These are phyloP conservation scores for Diplogasteroides magnus DNA, from an alignment of 1,140 invertebrate species.

Conservation along the genomic window DNA sequence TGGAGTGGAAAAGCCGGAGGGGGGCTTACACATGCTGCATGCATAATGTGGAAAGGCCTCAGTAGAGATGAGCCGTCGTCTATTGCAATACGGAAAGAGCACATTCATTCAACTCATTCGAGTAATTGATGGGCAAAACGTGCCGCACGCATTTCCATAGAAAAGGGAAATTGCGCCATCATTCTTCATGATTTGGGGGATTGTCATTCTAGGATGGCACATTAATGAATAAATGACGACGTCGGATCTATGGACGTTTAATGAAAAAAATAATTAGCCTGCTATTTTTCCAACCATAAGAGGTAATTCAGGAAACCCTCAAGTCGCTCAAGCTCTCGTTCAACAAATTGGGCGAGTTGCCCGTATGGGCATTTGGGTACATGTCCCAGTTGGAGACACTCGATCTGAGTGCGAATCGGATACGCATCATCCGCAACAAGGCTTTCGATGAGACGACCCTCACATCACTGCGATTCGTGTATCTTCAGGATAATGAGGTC, in stretches of 20 bases:
- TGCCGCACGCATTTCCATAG: background rate
- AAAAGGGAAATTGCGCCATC: background rate
- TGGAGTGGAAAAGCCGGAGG: too few relatives aligned
- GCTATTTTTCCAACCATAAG: too few relatives aligned
- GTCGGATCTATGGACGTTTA: background rate
- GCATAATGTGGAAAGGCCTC: too few relatives aligned
- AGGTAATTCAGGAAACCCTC: background rate
- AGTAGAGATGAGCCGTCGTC: too few relatives aligned
- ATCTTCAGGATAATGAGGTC: conserved; percentile 28
- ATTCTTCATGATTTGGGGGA: too few relatives aligned
- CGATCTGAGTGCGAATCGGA: conserved; percentile 24
- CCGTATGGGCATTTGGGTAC: conserved; percentile 26
- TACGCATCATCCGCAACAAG: conserved; percentile 17
- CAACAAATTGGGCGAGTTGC: conserved; percentile 28
- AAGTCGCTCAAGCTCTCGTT: conserved; percentile 9
- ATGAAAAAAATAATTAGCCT: background rate
- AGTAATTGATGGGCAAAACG: background rate
- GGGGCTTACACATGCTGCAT: too few relatives aligned
- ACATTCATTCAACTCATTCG: too few relatives aligned
- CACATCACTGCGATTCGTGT: conserved; percentile 26
- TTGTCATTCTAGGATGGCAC: background rate
- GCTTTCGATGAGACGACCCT: conserved; percentile 32
- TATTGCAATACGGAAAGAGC: too few relatives aligned
- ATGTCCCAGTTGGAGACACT: conserved; percentile 26
- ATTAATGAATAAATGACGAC: background rate